Evolutionary conservation across 2,113 vertebrate species (phyloP).

Genomic region (Callithrix jacchus): DNA sequence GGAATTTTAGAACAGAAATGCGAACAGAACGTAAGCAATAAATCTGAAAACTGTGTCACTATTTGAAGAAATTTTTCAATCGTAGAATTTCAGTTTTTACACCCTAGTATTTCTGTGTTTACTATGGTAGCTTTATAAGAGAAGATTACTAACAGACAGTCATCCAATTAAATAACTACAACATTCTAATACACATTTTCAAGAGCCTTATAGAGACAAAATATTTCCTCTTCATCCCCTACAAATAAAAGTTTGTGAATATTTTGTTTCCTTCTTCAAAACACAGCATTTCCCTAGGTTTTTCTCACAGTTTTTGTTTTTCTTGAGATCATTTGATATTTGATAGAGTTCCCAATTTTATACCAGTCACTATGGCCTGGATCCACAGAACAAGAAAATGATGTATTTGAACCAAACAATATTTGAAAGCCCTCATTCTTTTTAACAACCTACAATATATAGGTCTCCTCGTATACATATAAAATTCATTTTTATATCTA

Average conservation of each 20-base stretch:
- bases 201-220: background rate
- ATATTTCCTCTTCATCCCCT: background rate
- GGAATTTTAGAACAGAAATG: slow-evolving; percentile 66
- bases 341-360: slow-evolving; percentile 27
- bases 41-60: slow-evolving; percentile 4
- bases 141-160: background rate
- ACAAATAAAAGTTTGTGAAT: background rate
- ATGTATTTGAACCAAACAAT: slow-evolving; percentile 8
- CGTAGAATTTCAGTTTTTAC: slow-evolving; percentile 34
- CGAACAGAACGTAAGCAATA: slow-evolving; percentile 46
- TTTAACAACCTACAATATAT: background rate
- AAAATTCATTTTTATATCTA: slow-evolving; percentile 48
- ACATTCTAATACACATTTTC: background rate
- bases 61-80: slow-evolving; percentile 38
- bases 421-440: slow-evolving; percentile 66
- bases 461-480: background rate
- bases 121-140: background rate
- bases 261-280: slow-evolving; percentile 29
- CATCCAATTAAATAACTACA: background rate
- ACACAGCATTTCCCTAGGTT: background rate
- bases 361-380: background rate
- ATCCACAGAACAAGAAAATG: slow-evolving; percentile 29
- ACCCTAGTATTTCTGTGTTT: background rate
- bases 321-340: slow-evolving; percentile 35
- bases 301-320: slow-evolving; percentile 50